These are phyloP conservation scores for Opisthograptis luteolata DNA, from an alignment of 2,888 invertebrate genomes.

Conservation along the genomic window DNA sequence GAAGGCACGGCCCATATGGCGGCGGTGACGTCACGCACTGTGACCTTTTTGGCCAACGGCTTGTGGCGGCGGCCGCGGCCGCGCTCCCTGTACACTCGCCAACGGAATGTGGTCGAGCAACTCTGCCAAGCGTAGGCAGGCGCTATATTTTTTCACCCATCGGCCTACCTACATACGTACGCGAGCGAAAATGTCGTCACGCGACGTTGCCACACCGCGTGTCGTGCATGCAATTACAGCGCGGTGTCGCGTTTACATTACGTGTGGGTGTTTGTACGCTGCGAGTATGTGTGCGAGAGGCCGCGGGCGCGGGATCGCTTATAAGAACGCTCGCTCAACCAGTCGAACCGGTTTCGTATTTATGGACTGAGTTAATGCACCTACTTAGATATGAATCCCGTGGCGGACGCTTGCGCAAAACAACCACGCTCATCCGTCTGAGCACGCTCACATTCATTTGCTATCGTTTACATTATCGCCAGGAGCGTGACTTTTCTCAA, in stretches of 20 bases:
- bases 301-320: slow-evolving; percentile 79
- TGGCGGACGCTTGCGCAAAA: slow-evolving; percentile 77
- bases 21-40: slow-evolving; percentile 74
- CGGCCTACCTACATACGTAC: slow-evolving; percentile 81
- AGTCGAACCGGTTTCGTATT: slow-evolving; percentile 81
- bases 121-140: slow-evolving; percentile 82
- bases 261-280: slow-evolving; percentile 78
- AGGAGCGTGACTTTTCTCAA: slow-evolving; percentile 53
- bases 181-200: slow-evolving; percentile 85
- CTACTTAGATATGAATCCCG: slow-evolving; percentile 79
- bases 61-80: slow-evolving; percentile 57
- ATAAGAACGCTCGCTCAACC: slow-evolving; percentile 83
- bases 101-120: slow-evolving; percentile 81
- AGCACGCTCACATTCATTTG: slow-evolving; percentile 59
- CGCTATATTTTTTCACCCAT: slow-evolving; percentile 79
- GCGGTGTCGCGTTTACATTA: slow-evolving; percentile 67
- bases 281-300: slow-evolving; percentile 75
- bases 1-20: slow-evolving; percentile 76
- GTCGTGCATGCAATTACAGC: slow-evolving; percentile 77
- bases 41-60: slow-evolving; percentile 80
- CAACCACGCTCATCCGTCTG: slow-evolving; percentile 56
- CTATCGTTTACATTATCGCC: slow-evolving; percentile 59
- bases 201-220: slow-evolving; percentile 82
- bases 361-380: slow-evolving; percentile 81
- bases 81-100: slow-evolving; percentile 72